Base-by-base conservation (phyloP, 2,797 vertebrate genomes). In the Rousettus madagascariensis region DNA sequence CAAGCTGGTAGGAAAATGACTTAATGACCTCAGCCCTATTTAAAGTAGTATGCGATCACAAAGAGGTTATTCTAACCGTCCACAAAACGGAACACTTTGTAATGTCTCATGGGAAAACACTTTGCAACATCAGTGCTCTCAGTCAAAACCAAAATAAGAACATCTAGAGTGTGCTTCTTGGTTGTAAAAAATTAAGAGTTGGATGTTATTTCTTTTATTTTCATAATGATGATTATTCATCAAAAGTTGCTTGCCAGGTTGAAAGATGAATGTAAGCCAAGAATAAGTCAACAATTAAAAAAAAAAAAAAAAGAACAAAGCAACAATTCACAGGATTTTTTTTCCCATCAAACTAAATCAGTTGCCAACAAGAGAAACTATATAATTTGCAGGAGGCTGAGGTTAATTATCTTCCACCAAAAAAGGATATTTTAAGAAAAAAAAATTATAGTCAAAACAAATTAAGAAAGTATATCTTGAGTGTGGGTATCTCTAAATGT, bases 81-180 rank as follows among this genome's bases (percentile, higher is more conserved):
- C 41, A 77, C n/a, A 84, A 90, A 91, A 94, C 80, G 92, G 86
- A 94, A 72, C 74, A 12, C 28, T 85, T 89, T 49, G 41, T 90
- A 90, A 55, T 66, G 53, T 65, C 95, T 92, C n/a, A 1, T 46
- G 61, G 49, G 69, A 95, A 96, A 95, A 38, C 22, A 65, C 71
- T 91, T 85, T 83, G 91, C 77, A 90, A 68, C 61, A 59, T 78
- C 41, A 30, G 8, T 85, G 91, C 41, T 86, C 63, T 68, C 63
- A 63, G 71, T 61, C 87, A 95, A 96, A 96, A 90, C 90, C 90
- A 93, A 91, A 96, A 82, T 71, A 85, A 43, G 51, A 95, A 75
- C 69, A 94, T 96, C 94, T 94, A 53, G 79, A 72, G 74, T 86
- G 86, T 91, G 88, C 68, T 85, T 74, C 88, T 79, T 72, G 36